Evolutionary conservation across 1,140 invertebrate species (phyloP), one percentile per base, ranked within the genome.

Genomic region (Drosophila novamexicana): DNA sequence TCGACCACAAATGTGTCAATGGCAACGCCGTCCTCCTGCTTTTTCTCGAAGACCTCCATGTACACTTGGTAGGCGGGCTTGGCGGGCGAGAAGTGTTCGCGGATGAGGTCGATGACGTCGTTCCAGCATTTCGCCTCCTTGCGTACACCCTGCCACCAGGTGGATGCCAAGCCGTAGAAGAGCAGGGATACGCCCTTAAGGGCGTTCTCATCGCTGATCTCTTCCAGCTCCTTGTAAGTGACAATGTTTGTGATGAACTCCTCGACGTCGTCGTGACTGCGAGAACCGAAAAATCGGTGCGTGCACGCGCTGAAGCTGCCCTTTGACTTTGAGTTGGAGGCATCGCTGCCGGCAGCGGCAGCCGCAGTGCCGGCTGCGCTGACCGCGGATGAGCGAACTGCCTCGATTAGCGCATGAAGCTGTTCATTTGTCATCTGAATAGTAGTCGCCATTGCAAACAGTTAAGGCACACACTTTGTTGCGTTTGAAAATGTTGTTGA

Each of bases 61-160:
- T 91, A 91, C 14, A 91, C 73, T 73, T 91, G 90, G 50, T 91
- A 91, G 29, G 81, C 61, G 37, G 90, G 90, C 59, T 91, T 91
- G 2, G 77, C 73, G 40, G 90, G 90, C 32, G 90, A 81, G 18
- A 92, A 92, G 47, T 91, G 83, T 36, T 90, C 82, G 6, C 90
- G 81, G 18, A 92, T 79, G 7, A 89, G 76, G 14, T 7, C 68
- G 44, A 91, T 70, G 39, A 77, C 91, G 12, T 91, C 90, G 9
- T 80, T 70, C 86, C 90, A 92, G 6, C 90, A 91, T 39, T 79
- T 75, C 9, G 88, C 90, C 73, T 92, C 91, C 56, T 80, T 77
- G 22, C 93, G 92, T 0, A 93, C 84, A 56, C 93, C 93, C 62
- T 93, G 91, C 93, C 92, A 93, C 93, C 93, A 93, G 4, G 89